Base-by-base conservation (phyloP, 2,888 invertebrate genomes). In the Drosophila suboccidentalis region DNA sequence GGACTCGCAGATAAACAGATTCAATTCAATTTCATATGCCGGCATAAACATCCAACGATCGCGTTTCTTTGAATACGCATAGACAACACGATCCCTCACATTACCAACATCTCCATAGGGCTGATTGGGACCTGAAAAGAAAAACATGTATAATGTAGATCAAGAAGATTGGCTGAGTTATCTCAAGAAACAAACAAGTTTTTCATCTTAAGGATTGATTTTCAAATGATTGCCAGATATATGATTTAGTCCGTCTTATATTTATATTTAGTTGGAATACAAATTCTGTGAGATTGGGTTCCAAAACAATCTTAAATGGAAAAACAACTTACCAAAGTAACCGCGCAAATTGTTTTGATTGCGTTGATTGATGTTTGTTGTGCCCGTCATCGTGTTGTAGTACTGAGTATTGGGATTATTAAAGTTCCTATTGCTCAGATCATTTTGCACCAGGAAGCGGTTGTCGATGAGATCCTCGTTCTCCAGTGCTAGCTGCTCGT, bases 11-110 rank as follows among this genome's bases (percentile, higher is more conserved):
- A 98, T 97, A 83, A 96, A 98, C 61, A 97, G 94, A 76, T 95
- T 94, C 61, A 95, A 94, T 80, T 97, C 97, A 63, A 95, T 94
- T 9, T 97, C 97, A 76, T 95, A 95, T 0, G 97, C 96, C 65
- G 96, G 95, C 90, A 96, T 95, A 75, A 98, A 94, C 50, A 97
- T 97, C 98, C 98, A 98, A 58, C 96, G 95, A 82, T 96, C 96
- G 38, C 95, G 93, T 47, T 94, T 93, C 61, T 94, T 94, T 1
- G 96, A 96, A 90, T 95, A 97, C 91, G 95, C 96, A 89, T 97
- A 98, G 0, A 96, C 96, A 59, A 98, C 93, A 87, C 95, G 96
- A 92, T 97, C 96, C 76, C 94, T 95, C 38, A 94, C 94, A 66
- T 94, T 93, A 19, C 80, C 91, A 66, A 85, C 78, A 29, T 89